phyloP scores from a whole-genome alignment of 2,888 invertebrate species.

The Endomychus coccineus region DNA sequence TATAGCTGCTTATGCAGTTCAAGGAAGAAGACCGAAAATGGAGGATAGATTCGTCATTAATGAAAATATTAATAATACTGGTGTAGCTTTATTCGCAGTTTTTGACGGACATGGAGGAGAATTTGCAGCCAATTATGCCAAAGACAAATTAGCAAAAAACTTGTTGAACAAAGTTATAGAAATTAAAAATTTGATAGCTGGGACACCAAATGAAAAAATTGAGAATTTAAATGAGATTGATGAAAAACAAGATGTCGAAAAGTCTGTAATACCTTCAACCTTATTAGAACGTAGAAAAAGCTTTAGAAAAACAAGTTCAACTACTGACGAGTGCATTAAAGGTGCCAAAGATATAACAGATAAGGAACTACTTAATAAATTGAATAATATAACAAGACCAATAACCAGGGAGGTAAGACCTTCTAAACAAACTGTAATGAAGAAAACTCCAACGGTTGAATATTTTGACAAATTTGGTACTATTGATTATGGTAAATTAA shows the following conservation, averaged over 20 bases:
- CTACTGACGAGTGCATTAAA: slow-evolving; percentile 44
- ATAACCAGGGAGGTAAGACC: slow-evolving; percentile 57
- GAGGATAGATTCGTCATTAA: slow-evolving; percentile 90
- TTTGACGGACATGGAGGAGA: slow-evolving; percentile 96
- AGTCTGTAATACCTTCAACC: slow-evolving; percentile 37
- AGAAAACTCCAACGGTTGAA: slow-evolving; percentile 49
- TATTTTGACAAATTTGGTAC: slow-evolving; percentile 65
- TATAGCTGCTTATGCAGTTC: slow-evolving; percentile 82
- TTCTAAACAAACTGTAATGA: slow-evolving; percentile 43
- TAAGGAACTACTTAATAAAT: slow-evolving; percentile 57
- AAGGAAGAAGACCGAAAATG: slow-evolving; percentile 86
- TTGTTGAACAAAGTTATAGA: slow-evolving; percentile 69
- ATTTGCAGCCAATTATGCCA: slow-evolving; percentile 88
- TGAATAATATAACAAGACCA: slow-evolving; percentile 51
- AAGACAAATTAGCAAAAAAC: slow-evolving; percentile 77
- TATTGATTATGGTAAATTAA: slow-evolving; percentile 71
- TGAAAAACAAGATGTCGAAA: slow-evolving; percentile 43
- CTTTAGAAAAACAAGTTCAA: slow-evolving; percentile 56
- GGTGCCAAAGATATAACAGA: slow-evolving; percentile 55
- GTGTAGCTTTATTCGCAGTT: slow-evolving; percentile 82
- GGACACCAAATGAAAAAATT: slow-evolving; percentile 40
- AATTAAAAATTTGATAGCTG: slow-evolving; percentile 60
- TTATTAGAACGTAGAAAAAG: slow-evolving; percentile 54
- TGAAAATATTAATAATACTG: slow-evolving; percentile 76
- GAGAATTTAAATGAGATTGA: slow-evolving; percentile 32